Conservation (phyloP, 2,888 invertebrate genomes). For the Volucella inflata region DNA sequence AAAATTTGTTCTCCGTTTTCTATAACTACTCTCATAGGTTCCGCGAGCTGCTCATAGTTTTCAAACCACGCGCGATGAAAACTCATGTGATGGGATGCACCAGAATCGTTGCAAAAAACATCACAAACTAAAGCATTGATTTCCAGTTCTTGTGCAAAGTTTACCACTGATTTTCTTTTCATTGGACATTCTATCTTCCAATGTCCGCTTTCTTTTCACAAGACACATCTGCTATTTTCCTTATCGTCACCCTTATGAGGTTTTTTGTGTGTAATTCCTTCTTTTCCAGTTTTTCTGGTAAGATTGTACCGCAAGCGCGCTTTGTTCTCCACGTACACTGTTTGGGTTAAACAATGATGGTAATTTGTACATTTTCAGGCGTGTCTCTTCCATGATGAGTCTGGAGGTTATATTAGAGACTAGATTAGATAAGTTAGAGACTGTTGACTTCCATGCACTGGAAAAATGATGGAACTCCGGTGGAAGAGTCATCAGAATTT, state of each 20-base stretch:
- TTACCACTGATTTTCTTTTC: constrained; percentile 12
- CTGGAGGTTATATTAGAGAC: constrained; percentile 8
- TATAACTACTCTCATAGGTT: constrained; percentile 12
- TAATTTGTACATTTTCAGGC: constrained; percentile 8
- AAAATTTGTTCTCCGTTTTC: constrained; percentile 16
- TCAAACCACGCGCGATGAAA: constrained; percentile 8
- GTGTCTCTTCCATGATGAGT: constrained; percentile 25
- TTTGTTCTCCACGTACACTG: constrained; percentile 5
- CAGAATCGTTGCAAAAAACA: constrained; percentile 15
- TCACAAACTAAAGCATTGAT: constrained; percentile 9
- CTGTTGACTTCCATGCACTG: background rate
- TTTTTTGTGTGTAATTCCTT: background rate
- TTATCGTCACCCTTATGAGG: background rate
- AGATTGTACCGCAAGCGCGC: constrained; percentile 4
- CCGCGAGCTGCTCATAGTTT: background rate
- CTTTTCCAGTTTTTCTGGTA: constrained; percentile 5
- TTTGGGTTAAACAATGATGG: background rate
- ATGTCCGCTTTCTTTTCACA: constrained; percentile 10
- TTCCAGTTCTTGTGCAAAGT: constrained; percentile 3
- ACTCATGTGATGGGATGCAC: constrained; percentile 37
- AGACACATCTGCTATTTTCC: constrained; percentile 9
- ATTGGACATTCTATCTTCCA: constrained; percentile 25
- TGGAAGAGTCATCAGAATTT: background rate
- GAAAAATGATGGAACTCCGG: constrained; percentile 19
- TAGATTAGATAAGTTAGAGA: no score